phyloP scores from a whole-genome alignment of 2,888 invertebrate species.

The Epinotia brunnichana region DNA sequence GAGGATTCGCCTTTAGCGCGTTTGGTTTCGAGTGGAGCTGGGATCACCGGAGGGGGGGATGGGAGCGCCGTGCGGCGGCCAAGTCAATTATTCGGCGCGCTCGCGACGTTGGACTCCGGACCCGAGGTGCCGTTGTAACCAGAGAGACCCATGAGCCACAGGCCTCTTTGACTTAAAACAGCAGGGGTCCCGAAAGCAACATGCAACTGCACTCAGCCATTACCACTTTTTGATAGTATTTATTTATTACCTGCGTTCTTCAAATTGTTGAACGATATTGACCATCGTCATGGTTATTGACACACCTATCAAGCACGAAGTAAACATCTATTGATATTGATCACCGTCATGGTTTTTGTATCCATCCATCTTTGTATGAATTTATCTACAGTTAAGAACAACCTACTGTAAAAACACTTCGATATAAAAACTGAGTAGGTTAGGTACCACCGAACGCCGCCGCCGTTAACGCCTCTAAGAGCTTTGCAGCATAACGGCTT shows the following conservation, averaged over 20 bases:
- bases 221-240: not conserved
- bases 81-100: slow-evolving; percentile 81
- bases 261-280: not conserved
- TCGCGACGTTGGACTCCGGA: slow-evolving; percentile 53
- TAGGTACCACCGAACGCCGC: not conserved
- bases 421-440: not conserved
- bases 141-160: not conserved
- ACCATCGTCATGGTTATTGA: slow-evolving; percentile 1
- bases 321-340: slow-evolving; percentile 1
- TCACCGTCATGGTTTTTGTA: slow-evolving; percentile 11
- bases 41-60: slow-evolving; percentile 11
- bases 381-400: slow-evolving; percentile 1
- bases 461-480: not conserved
- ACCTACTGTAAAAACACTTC: slow-evolving; percentile 9
- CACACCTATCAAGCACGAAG: not conserved
- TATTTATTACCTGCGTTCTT: not conserved
- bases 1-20: slow-evolving; percentile 75
- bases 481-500: not conserved
- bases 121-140: not conserved
- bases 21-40: slow-evolving; percentile 59
- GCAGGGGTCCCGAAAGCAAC: slow-evolving; percentile 3
- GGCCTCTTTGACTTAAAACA: slow-evolving; percentile 6
- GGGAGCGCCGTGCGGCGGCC: slow-evolving; percentile 54
- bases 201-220: slow-evolving; percentile 12
- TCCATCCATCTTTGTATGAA: not conserved